Base-by-base conservation (phyloP, 2,113 vertebrate genomes). In the Cyprinus carpio region DNA sequence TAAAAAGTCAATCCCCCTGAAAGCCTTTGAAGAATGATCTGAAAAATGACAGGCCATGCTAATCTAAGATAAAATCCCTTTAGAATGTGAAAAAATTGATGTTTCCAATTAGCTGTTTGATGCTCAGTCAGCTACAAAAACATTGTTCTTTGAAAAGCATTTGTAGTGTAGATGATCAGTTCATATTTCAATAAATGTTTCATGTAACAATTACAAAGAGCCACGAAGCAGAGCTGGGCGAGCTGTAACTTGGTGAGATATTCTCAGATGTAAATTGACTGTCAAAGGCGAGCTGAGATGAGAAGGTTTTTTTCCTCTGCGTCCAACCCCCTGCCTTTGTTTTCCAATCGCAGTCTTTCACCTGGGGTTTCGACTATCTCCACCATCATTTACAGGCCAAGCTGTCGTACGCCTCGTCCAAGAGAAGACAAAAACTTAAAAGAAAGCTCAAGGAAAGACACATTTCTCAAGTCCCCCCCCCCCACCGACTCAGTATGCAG, bases 281-380 rank as follows among this genome's bases (percentile, higher is more conserved):
- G 86, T 86, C 71, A 81, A 72, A 84, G 54, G 54, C 29, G 25
- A 40, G 56, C n/a, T 20, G 40, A 56, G 74, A 76, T 71, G 40
- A 78, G 51, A 43, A 29, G n/a, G 18, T 67, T 84, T 80, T 46
- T 81, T 83, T 54, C 62, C 81, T 85, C 58, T 74, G 88, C 81
- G 90, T 79, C 82, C 88, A 74, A 82, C 85, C 88, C 84, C 69
- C 58, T 81, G 88, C 90, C 88, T 91, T 87, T 85, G 60, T 6
- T 78, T 87, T 89, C 88, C 90, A 86, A 79, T 86, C 82, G 51
- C 77, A 84, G 71, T 49, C 46, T 76, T 86, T 69, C 77, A 65
- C 87, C 46, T 69, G 79, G 71, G 29, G 72, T 80, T 84, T 83
- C 79, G 74, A 81, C 76, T 75, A 85, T 83, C 87, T 88, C 46